Percentiles rank a stretch among this genome's conserved stretches.
These are phyloP conservation scores for Coregonus clupeaformis DNA, from an alignment of 2,113 vertebrate genomes.

Conservation along the genomic window DNA sequence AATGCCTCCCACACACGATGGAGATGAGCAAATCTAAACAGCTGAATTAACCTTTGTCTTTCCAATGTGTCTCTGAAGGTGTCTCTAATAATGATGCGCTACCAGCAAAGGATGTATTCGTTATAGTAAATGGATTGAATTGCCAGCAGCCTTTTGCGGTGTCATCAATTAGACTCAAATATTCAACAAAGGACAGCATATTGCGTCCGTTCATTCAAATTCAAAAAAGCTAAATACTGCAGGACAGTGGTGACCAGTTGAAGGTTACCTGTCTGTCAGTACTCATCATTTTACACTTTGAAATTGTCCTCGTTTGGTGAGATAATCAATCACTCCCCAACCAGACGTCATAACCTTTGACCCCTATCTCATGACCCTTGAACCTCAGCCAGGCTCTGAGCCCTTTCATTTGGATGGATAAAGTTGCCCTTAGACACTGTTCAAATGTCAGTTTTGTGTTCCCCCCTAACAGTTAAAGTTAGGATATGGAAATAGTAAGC, in stretches of 20 bases:
- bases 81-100: too few species aligned
- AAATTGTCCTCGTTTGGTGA: slow-evolving; percentile 18
- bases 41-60: too few species aligned
- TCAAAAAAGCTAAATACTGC: background rate
- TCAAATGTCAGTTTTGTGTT: slow-evolving; percentile 15
- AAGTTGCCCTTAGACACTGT: background rate
- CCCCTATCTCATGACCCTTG: too few species aligned
- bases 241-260: slow-evolving; percentile 4
- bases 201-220: too few species aligned
- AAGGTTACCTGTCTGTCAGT: slow-evolving; percentile 1
- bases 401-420: background rate
- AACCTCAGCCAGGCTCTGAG: background rate
- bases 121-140: too few species aligned
- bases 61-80: too few species aligned
- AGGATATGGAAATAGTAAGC: slow-evolving; percentile 35
- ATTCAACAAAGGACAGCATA: too few species aligned
- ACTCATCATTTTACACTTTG: slow-evolving; percentile 3
- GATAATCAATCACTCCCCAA: slow-evolving; percentile 19
- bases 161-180: too few species aligned
- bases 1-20: too few species aligned
- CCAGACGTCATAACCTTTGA: slow-evolving; percentile 6
- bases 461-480: slow-evolving; percentile 28
- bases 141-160: too few species aligned
- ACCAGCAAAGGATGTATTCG: too few species aligned
- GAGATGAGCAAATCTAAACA: too few species aligned